Percentiles rank a stretch among this genome's conserved stretches.
These are phyloP conservation scores for Dipus sagitta DNA, from an alignment of 2,797 vertebrate species.

Conservation along the genomic window DNA sequence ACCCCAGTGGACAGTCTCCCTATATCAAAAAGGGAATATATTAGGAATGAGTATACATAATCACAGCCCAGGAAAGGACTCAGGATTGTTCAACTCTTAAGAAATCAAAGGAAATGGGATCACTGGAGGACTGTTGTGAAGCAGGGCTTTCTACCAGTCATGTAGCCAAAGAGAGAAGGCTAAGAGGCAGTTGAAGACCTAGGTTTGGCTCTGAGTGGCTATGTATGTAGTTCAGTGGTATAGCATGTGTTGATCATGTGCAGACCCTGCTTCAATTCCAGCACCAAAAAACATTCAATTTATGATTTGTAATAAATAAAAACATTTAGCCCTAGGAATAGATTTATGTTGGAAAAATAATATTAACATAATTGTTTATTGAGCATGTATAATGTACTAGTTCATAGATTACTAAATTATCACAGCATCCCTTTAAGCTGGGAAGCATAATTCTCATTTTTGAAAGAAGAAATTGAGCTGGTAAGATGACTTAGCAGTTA, in stretches of 20 bases:
- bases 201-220: background rate
- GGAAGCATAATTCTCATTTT: background rate
- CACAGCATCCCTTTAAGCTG: background rate
- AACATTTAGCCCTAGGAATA: background rate
- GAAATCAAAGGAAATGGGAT: background rate
- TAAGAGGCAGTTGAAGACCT: background rate
- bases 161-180: background rate
- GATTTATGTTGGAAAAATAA: background rate
- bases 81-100: background rate
- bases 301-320: background rate
- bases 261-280: background rate
- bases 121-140: fast-evolving
- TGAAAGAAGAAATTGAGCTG: background rate
- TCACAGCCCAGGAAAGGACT: background rate
- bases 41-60: background rate
- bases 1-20: background rate
- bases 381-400: background rate
- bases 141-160: background rate
- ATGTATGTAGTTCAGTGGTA: background rate
- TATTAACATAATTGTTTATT: background rate
- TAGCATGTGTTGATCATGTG: background rate
- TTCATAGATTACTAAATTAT: background rate
- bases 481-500: too few relatives aligned
- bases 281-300: background rate
- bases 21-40: background rate